Percentiles rank a stretch among this genome's conserved stretches.
These are phyloP conservation scores for Clinocottus analis DNA, from an alignment of 2,113 vertebrate species.

Conservation along the genomic window DNA sequence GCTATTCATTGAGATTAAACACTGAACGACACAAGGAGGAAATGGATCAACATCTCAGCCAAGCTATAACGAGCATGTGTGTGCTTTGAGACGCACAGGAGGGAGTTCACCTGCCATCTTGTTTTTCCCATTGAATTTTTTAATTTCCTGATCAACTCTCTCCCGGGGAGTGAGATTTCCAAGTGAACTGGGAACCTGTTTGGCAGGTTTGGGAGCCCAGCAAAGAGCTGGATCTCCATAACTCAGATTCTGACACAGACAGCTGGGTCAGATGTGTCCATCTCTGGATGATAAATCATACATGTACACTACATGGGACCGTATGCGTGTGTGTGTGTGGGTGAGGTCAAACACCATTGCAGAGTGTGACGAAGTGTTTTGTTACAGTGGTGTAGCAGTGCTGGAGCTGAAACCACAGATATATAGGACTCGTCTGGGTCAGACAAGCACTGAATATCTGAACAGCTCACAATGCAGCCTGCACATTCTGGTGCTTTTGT, in stretches of 20 bases:
- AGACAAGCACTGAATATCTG: background rate
- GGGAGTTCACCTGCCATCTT: conserved; percentile 50
- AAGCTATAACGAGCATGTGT: background rate
- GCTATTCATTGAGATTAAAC: conserved; percentile 71
- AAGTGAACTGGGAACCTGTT: conserved; percentile 26
- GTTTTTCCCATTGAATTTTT: conserved; percentile 54
- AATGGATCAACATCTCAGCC: conserved; percentile 37
- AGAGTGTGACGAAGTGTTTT: conserved; percentile 35
- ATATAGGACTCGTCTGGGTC: background rate
- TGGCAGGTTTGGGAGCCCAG: conserved; percentile 2
- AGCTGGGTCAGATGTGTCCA: conserved; percentile 64
- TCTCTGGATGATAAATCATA: conserved; percentile 50
- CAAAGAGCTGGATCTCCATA: conserved; percentile 39
- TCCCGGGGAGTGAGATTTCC: conserved; percentile 41
- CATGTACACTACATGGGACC: background rate
- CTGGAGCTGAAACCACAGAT: conserved; percentile 32
- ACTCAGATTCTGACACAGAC: conserved; percentile 39
- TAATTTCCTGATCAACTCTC: conserved; percentile 67
- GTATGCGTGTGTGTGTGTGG: background rate
- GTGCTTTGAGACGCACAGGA: background rate
- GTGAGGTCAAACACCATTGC: conserved; percentile 7
- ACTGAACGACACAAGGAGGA: conserved; percentile 40
- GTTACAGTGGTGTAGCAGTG: background rate
- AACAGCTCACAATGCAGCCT: background rate
- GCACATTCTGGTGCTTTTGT: background rate